Percentiles rank a stretch among this genome's conserved stretches.
phyloP scores from a whole-genome alignment of 2,797 vertebrate species.

The Linurgus olivaceus region DNA sequence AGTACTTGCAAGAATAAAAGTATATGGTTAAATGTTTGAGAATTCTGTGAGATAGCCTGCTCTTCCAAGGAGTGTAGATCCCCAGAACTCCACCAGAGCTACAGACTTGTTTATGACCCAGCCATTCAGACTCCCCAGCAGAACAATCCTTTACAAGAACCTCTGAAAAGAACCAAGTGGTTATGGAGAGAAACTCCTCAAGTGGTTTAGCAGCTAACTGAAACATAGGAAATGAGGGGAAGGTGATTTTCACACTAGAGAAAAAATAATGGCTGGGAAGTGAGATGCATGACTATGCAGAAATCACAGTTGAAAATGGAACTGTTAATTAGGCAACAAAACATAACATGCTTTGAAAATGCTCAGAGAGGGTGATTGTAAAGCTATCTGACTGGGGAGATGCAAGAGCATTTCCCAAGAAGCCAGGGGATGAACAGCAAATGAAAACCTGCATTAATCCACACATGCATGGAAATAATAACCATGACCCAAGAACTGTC shows the following conservation, averaged over 20 bases:
- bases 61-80: background rate
- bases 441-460: background rate
- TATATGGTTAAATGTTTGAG: background rate
- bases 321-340: background rate
- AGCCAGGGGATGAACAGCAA: background rate
- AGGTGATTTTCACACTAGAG: background rate
- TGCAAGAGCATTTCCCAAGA: background rate
- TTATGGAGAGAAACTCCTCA: background rate
- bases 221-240: background rate
- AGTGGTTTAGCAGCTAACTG: background rate
- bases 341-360: background rate
- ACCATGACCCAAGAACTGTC: background rate
- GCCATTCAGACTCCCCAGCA: background rate
- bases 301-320: background rate
- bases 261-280: background rate
- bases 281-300: background rate
- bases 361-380: background rate
- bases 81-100: background rate
- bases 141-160: background rate
- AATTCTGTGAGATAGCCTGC: background rate
- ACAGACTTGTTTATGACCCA: background rate
- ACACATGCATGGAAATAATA: background rate
- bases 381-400: background rate
- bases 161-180: background rate
- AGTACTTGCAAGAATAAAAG: background rate